Evolutionary conservation across 2,797 vertebrate species (phyloP), one percentile per base, ranked within the genome.

Genomic region (Propithecus deckenii): DNA sequence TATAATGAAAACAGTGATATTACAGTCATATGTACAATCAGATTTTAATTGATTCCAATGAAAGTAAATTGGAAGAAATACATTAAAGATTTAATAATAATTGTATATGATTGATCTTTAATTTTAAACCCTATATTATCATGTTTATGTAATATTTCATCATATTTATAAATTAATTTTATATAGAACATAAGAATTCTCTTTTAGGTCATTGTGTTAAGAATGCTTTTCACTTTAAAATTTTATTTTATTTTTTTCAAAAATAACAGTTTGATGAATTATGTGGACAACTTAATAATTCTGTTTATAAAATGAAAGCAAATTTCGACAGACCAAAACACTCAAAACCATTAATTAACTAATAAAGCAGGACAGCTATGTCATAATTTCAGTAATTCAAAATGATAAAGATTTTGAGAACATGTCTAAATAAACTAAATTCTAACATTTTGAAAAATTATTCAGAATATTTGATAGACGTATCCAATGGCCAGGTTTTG

Each of bases 91-190:
- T 89, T 92, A 85, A 32, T 88, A 71, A 18, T 75, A 94, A 78
- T 95, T 38, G 20, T 89, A 52, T 84, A 25, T 55, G 20, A 84
- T 13, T 94, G 20, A 55, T 23, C 25, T 91, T 91, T 87, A 72
- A 78, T 89, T 75, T 87, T 96, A 72, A 86, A 74, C 9, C 1
- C 1, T 72, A 14, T 89, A 15, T 48, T 72, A 23, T 50, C 4
- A 74, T 94, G 43, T 35, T 91, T 89, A 48, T 50, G 50, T 84
- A 85, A 69, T 9, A 63, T 83, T 88, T 92, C 52, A 87, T 94
- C 67, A 75, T 89, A 38, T 79, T 95, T 96, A 32, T 43, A 69
- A 93, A 41, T 79, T 89, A 78, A 6, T 76, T 72, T 95, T 79
- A 91, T 67, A 63, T 72, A 61, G 22, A 91, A 61, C 50, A 13